These are phyloP conservation scores for Dusona sp. DNA, from an alignment of 2,888 invertebrate genomes.

Conservation along the genomic window DNA sequence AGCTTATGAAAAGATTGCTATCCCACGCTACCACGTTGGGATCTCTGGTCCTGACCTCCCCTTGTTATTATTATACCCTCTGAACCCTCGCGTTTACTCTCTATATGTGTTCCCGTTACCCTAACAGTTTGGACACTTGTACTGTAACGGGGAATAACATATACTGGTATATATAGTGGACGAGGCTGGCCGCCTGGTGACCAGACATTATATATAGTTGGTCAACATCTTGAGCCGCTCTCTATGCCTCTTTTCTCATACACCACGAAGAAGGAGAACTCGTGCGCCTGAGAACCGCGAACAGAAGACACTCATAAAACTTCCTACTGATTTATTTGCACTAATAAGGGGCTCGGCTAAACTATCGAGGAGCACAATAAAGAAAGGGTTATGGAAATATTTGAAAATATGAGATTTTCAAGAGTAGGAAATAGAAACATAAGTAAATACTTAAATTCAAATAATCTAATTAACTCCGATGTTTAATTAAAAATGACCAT, in stretches of 20 bases:
- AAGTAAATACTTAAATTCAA: neutral
- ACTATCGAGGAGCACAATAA: neutral
- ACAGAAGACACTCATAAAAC: neutral
- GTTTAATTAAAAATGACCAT: no score
- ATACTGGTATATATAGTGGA: slow-evolving; percentile 27
- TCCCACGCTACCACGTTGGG: slow-evolving; percentile 64
- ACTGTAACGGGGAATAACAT: slow-evolving; percentile 61
- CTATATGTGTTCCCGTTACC: slow-evolving; percentile 68
- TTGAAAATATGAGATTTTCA: neutral
- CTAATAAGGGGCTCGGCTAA: neutral
- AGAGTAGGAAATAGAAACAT: neutral
- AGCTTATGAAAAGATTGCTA: slow-evolving; percentile 58
- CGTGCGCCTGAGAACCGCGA: neutral
- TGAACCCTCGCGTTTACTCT: slow-evolving; percentile 54
- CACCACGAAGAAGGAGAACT: slow-evolving; percentile 41
- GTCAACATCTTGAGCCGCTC: slow-evolving; percentile 20
- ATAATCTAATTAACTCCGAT: neutral
- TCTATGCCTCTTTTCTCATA: slow-evolving; percentile 24
- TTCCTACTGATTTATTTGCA: neutral
- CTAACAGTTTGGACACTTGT: slow-evolving; percentile 70
- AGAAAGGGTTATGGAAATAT: neutral
- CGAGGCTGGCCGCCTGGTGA: slow-evolving; percentile 45
- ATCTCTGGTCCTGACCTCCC: slow-evolving; percentile 51
- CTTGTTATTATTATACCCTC: slow-evolving; percentile 62
- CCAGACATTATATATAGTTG: slow-evolving; percentile 50